phyloP scores from a whole-genome alignment of 2,113 vertebrate genomes.

The Irena cyanogastra region DNA sequence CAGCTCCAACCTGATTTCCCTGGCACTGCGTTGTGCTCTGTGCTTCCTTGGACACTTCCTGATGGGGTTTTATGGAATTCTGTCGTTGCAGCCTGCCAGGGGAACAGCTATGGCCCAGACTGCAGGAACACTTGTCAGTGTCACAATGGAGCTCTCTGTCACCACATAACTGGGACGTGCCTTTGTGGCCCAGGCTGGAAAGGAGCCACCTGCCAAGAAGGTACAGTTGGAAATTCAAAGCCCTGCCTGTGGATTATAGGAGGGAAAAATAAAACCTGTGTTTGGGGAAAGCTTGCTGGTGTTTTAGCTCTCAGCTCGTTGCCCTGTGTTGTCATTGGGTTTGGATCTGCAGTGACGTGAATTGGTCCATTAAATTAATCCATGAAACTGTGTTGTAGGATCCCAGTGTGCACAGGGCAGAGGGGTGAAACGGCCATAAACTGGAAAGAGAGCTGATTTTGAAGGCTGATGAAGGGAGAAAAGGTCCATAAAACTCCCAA shows the following conservation, averaged over 20 bases:
- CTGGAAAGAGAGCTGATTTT: background rate
- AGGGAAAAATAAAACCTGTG: background rate
- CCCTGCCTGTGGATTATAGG: background rate
- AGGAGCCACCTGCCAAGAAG: constrained; percentile 57
- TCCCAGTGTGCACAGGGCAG: accelerated
- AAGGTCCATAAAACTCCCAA: background rate
- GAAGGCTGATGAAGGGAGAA: background rate
- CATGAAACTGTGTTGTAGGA: background rate
- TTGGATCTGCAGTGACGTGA: background rate
- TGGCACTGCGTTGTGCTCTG: background rate
- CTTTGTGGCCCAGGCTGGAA: constrained; percentile 9
- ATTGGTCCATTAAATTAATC: background rate
- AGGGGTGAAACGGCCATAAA: background rate
- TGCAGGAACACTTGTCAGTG: constrained; percentile 61
- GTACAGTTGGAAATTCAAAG: background rate
- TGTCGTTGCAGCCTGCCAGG: constrained; percentile 51
- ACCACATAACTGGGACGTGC: constrained; percentile 22
- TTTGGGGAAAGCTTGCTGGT: background rate
- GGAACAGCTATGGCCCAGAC: constrained; percentile 39
- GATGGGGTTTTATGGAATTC: background rate
- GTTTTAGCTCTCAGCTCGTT: background rate
- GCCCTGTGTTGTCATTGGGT: background rate
- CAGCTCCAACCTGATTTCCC: background rate
- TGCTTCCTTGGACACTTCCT: background rate
- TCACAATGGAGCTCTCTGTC: constrained; percentile 61